phyloP scores from a whole-genome alignment of 1,140 invertebrate species.

The Aleiodes sp. region DNA sequence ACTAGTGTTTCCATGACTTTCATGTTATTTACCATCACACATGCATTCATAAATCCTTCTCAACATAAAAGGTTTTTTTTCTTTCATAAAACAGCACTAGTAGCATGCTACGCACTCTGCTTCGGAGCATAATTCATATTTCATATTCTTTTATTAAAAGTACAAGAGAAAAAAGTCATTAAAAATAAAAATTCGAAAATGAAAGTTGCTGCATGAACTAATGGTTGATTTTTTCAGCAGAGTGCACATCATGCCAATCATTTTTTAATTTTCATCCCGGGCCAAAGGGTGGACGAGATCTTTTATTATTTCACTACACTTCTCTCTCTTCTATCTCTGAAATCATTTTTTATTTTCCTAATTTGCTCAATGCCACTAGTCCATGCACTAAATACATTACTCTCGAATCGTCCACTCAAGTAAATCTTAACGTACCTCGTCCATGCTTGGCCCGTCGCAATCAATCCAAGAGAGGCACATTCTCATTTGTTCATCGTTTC shows the following conservation, averaged over 20 bases:
- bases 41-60: constrained; percentile 38
- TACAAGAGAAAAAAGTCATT: no score
- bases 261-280: constrained; percentile 46
- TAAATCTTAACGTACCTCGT: not conserved
- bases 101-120: no score
- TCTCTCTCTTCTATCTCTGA: not conserved
- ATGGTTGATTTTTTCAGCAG: constrained; percentile 39
- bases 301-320: not conserved
- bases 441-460: constrained; percentile 30
- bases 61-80: no score
- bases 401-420: not conserved
- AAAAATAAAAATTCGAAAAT: not conserved
- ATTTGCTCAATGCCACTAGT: not conserved
- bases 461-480: constrained; percentile 33
- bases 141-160: no score
- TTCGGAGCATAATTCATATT: no score
- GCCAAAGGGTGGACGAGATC: constrained; percentile 25
- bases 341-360: constrained; percentile 4
- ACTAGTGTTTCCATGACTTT: no score
- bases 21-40: no score
- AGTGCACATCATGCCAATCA: constrained; percentile 47
- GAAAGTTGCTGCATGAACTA: not conserved
- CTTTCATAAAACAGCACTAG: no score
- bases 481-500: constrained; percentile 32
- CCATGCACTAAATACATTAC: constrained; percentile 21